Percentiles rank a stretch among this genome's conserved stretches.
Conservation (phyloP, 2,797 vertebrate species). For the Sebastolobus alascanus region DNA sequence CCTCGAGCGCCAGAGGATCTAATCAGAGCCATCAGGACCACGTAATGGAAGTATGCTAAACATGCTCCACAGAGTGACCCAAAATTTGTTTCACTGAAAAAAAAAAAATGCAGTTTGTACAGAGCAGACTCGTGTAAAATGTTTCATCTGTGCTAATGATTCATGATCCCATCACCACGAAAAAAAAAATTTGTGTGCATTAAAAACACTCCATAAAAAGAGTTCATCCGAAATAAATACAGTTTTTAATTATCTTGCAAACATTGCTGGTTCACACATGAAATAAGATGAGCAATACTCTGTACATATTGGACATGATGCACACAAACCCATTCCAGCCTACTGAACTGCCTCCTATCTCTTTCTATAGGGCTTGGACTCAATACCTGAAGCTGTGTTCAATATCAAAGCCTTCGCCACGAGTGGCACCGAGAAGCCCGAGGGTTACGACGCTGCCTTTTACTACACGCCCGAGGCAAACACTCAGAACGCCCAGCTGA, state of each 20-base stretch:
- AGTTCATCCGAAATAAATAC: neutral
- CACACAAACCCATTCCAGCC: neutral
- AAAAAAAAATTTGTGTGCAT: neutral
- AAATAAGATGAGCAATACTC: conserved; percentile 4
- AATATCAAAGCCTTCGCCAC: conserved; percentile 75
- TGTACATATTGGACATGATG: neutral
- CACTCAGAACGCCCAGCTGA: conserved; percentile 68
- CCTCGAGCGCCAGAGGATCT: conserved; percentile 30
- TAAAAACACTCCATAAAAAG: neutral
- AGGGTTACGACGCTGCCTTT: conserved; percentile 78
- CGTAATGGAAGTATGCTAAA: conserved; percentile 43
- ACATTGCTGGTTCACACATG: neutral
- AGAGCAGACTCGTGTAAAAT: neutral
- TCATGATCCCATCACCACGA: neutral
- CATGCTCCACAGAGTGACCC: neutral
- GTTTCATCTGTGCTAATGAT: conserved; percentile 7
- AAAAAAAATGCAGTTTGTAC: neutral
- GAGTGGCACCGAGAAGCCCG: conserved; percentile 58
- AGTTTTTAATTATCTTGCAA: neutral
- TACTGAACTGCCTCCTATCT: neutral
- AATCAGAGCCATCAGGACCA: neutral
- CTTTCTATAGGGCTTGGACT: conserved; percentile 54
- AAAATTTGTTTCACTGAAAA: neutral
- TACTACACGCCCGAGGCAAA: conserved; percentile 70
- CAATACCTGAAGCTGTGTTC: conserved; percentile 66